Percentiles rank a stretch among this genome's conserved stretches.
phyloP scores from a whole-genome alignment of 2,113 vertebrate species.

The Perognathus longimembris region DNA sequence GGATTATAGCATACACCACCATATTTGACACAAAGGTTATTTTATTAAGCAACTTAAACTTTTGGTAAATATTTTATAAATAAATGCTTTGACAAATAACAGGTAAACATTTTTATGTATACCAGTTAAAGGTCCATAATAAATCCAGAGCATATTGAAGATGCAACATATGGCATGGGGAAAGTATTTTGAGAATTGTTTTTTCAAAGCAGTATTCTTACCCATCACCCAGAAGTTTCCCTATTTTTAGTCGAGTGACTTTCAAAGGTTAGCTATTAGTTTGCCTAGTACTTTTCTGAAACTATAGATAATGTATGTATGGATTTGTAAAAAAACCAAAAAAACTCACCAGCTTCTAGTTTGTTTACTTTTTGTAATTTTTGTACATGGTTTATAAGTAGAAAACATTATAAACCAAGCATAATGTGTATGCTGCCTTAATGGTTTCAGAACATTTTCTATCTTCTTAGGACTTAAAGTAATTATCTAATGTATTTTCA shows the following conservation, averaged over 20 bases:
- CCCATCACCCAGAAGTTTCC: neutral
- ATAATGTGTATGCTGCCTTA: neutral
- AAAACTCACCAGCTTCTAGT: no score
- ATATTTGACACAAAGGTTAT: neutral
- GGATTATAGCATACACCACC: no score
- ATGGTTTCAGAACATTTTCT: constrained; percentile 5
- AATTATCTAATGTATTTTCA: constrained; percentile 1
- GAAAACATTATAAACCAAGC: neutral
- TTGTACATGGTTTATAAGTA: neutral
- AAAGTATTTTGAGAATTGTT: neutral
- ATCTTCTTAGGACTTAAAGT: neutral
- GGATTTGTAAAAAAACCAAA: neutral
- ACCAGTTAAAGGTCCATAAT: neutral
- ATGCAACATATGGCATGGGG: neutral
- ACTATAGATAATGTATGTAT: neutral
- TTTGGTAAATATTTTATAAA: neutral
- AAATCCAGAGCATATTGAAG: constrained; percentile 37
- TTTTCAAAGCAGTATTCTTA: neutral
- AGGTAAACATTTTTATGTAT: constrained; percentile 39
- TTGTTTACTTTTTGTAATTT: neutral
- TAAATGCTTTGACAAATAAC: constrained; percentile 9
- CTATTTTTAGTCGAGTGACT: constrained; percentile 2
- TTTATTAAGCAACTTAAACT: constrained; percentile 24
- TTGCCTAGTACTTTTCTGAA: constrained; percentile 26
- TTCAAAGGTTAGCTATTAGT: constrained; percentile 40